These are phyloP conservation scores for Anagrus nilaparvatae DNA, from an alignment of 1,140 invertebrate genomes.

Conservation along the genomic window DNA sequence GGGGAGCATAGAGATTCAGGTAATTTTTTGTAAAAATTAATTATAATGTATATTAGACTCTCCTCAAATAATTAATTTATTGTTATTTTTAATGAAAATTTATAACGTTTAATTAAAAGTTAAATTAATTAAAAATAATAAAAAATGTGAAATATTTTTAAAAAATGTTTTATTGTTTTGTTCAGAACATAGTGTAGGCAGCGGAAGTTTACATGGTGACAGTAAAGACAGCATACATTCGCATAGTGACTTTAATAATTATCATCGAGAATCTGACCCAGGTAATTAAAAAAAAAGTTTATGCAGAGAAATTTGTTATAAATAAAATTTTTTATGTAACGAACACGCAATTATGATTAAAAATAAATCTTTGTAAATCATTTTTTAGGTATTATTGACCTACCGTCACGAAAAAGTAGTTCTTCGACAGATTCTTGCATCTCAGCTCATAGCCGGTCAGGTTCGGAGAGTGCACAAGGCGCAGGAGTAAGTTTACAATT, in stretches of 20 bases:
- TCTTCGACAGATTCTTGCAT: conserved; percentile 53
- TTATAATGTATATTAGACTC: background rate
- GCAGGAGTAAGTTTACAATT: conserved; percentile 35
- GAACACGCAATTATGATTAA: conserved; percentile 7
- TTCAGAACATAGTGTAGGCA: conserved; percentile 35
- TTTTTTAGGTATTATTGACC: conserved; percentile 26
- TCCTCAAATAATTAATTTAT: too few species aligned
- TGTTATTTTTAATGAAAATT: too few species aligned
- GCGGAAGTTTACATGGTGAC: conserved; percentile 34
- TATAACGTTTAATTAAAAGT: too few species aligned
- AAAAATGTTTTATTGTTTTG: conserved; percentile 3
- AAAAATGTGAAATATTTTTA: background rate
- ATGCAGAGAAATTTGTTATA: conserved; percentile 18
- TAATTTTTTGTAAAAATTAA: too few species aligned
- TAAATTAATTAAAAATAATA: background rate
- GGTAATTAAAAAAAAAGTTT: conserved; percentile 29
- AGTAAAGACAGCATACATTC: conserved; percentile 40
- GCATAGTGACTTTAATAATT: conserved; percentile 29
- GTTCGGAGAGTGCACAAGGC: conserved; percentile 42
- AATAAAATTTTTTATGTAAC: conserved; percentile 28
- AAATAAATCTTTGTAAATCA: conserved; percentile 25
- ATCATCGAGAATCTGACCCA: conserved; percentile 33
- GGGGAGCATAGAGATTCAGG: conserved; percentile 37
- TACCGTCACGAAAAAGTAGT: conserved; percentile 49
- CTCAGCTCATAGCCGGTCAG: conserved; percentile 49